Conservation (phyloP, 2,113 vertebrate species). For the Nothobranchius kuhntae region DNA sequence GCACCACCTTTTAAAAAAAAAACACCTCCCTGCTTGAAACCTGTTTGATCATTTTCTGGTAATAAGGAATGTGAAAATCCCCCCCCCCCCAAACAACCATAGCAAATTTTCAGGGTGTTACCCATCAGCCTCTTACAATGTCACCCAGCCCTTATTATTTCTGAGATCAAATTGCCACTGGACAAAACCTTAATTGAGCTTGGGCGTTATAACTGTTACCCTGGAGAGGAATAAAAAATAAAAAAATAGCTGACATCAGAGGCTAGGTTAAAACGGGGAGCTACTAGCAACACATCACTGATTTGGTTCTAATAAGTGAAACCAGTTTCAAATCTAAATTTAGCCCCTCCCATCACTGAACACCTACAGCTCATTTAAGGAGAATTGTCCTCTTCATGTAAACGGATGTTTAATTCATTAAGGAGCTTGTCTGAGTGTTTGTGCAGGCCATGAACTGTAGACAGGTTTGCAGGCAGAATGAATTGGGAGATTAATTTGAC, state of each 20-base stretch:
- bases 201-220: constrained; percentile 48
- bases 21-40: background rate
- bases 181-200: constrained; percentile 59
- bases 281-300: constrained; percentile 53
- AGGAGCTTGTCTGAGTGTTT: constrained; percentile 14
- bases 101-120: too few species aligned
- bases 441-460: constrained; percentile 36
- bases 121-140: too few species aligned
- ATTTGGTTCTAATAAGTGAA: constrained; percentile 68
- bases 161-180: constrained; percentile 20
- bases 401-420: constrained; percentile 29
- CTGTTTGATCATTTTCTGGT: background rate
- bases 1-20: constrained; percentile 22
- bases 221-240: constrained; percentile 33
- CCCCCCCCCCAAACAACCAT: too few species aligned
- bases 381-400: constrained; percentile 34
- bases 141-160: constrained; percentile 1
- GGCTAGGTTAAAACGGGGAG: constrained; percentile 29
- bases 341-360: constrained; percentile 31
- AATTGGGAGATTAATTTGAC: constrained; percentile 55
- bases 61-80: too few species aligned
- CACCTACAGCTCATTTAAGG: constrained; percentile 29
- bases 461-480: constrained; percentile 49
- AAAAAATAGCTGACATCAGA: constrained; percentile 49
- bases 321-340: constrained; percentile 52